These are phyloP conservation scores for Salvelinus sp. DNA, from an alignment of 2,113 vertebrate genomes.

Conservation along the genomic window DNA sequence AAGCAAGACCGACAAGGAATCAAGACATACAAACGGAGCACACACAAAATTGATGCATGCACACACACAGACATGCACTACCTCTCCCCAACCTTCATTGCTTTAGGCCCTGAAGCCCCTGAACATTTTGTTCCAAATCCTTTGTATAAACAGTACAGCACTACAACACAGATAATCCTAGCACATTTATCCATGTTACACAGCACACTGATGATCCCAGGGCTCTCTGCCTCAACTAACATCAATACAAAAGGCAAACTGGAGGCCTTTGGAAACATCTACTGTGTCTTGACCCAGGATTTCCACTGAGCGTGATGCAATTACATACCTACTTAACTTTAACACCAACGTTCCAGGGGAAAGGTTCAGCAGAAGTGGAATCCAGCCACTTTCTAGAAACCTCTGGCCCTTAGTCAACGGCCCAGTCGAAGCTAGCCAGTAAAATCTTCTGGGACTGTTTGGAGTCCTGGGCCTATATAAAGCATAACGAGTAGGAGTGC, in stretches of 20 bases:
- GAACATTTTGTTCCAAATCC: background rate
- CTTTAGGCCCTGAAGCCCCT: too few species aligned
- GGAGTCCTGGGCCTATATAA: too few species aligned
- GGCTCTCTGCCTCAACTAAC: background rate
- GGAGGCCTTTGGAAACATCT: background rate
- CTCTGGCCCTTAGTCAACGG: background rate
- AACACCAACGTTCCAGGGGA: background rate
- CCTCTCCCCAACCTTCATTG: too few species aligned
- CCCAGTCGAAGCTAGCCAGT: background rate
- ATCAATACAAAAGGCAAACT: background rate
- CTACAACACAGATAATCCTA: too few species aligned
- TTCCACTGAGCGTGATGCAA: slow-evolving; percentile 14
- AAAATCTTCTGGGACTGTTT: too few species aligned
- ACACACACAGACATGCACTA: too few species aligned
- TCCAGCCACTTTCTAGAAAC: slow-evolving; percentile 15
- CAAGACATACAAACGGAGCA: too few species aligned
- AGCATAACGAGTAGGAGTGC: too few species aligned
- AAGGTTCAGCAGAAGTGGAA: background rate
- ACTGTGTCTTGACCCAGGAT: background rate
- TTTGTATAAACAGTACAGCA: background rate
- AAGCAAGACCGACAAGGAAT: too few species aligned
- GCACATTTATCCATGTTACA: background rate
- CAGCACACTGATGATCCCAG: background rate
- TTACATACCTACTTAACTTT: slow-evolving; percentile 30
- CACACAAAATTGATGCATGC: too few species aligned